These are phyloP conservation scores for Ancistrus triradiatus DNA, from an alignment of 2,113 vertebrate species.

Conservation along the genomic window DNA sequence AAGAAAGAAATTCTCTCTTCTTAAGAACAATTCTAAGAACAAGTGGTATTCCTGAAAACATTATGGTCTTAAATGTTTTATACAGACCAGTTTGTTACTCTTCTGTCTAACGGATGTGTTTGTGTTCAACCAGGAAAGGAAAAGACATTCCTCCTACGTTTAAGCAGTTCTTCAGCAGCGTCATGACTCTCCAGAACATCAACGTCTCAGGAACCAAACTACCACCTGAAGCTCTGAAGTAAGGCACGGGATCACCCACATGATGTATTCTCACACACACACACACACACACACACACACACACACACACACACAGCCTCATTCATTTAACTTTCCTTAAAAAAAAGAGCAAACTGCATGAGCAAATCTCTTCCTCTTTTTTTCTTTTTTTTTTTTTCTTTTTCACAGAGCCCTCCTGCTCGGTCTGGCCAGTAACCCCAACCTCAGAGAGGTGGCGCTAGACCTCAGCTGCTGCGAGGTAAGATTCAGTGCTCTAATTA, in stretches of 20 bases:
- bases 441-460: constrained; percentile 85
- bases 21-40: too few relatives aligned
- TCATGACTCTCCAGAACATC: constrained; percentile 81
- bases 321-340: too few relatives aligned
- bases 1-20: too few relatives aligned
- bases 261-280: not conserved
- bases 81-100: too few relatives aligned
- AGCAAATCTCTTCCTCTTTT: constrained; percentile 39
- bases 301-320: not conserved
- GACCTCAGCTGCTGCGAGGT: constrained; percentile 98
- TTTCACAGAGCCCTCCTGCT: constrained; percentile 92
- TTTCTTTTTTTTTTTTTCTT: too few relatives aligned
- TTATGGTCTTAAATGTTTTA: too few relatives aligned
- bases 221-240: constrained; percentile 91
- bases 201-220: constrained; percentile 94
- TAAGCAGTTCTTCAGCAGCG: constrained; percentile 96
- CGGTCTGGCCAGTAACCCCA: constrained; percentile 90
- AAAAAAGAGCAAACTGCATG: not conserved
- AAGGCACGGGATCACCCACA: constrained; percentile 55
- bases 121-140: constrained; percentile 75
- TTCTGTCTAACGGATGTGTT: not conserved
- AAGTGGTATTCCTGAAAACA: too few relatives aligned
- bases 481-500: constrained; percentile 49
- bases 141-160: constrained; percentile 91
- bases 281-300: not conserved